A percentile compares a stretch with the other conserved stretches of the same genome.
Conservation (phyloP, 2,888 invertebrate genomes). For the Meteorus colon region DNA sequence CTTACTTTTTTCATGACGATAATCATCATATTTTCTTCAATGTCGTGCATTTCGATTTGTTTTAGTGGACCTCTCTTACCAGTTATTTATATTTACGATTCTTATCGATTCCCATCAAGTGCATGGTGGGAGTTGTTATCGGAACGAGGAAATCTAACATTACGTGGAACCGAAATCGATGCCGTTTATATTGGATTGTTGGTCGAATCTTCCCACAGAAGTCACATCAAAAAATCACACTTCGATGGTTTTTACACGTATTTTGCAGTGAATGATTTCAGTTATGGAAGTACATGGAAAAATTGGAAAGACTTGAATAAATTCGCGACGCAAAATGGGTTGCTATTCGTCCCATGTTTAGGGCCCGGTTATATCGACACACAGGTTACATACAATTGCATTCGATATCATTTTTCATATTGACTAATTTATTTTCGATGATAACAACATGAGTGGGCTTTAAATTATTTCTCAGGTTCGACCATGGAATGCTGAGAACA, state of each 20-base stretch:
- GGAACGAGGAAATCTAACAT: slow-evolving; percentile 72
- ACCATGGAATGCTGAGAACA: slow-evolving; percentile 77
- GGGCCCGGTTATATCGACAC: slow-evolving; percentile 83
- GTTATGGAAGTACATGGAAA: slow-evolving; percentile 79
- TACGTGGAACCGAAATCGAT: slow-evolving; percentile 76
- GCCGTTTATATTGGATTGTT: slow-evolving; percentile 78
- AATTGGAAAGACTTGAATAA: slow-evolving; percentile 76
- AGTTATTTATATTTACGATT: slow-evolving; percentile 80
- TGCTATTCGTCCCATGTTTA: slow-evolving; percentile 81
- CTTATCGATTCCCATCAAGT: slow-evolving; percentile 75
- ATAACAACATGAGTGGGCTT: neutral
- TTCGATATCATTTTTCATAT: neutral
- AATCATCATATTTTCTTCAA: slow-evolving; percentile 6
- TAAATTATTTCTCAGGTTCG: slow-evolving; percentile 65
- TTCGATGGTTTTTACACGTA: slow-evolving; percentile 81
- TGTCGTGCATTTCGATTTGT: slow-evolving; percentile 18
- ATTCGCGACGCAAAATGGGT: slow-evolving; percentile 76
- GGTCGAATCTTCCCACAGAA: slow-evolving; percentile 76
- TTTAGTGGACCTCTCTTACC: slow-evolving; percentile 72
- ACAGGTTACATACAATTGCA: slow-evolving; percentile 68
- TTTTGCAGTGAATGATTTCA: slow-evolving; percentile 79
- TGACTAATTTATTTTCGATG: neutral
- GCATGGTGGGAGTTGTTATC: slow-evolving; percentile 76
- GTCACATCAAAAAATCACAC: slow-evolving; percentile 75
- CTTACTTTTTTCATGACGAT: slow-evolving; percentile 11